phyloP scores from a whole-genome alignment of 2,888 invertebrate genomes.

The Melipona bicolor region DNA sequence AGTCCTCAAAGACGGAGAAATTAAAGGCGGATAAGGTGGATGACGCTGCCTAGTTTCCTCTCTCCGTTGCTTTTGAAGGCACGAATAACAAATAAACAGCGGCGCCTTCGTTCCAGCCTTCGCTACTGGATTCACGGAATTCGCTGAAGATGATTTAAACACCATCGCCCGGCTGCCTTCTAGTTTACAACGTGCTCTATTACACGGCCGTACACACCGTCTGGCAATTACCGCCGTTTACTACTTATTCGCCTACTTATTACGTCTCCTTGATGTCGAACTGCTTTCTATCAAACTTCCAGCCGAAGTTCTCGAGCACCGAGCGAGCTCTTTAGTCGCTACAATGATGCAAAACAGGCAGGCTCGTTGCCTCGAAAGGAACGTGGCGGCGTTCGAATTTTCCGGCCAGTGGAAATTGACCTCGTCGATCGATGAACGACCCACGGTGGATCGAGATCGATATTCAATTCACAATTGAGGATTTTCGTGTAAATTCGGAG shows the following conservation, averaged over 20 bases:
- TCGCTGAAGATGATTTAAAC: constrained; percentile 40
- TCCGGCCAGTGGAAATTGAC: too few relatives aligned
- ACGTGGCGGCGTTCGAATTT: too few relatives aligned
- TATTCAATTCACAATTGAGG: too few relatives aligned
- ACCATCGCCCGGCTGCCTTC: not conserved
- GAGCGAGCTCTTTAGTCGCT: too few relatives aligned
- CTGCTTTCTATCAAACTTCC: not conserved
- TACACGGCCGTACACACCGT: not conserved
- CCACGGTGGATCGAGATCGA: too few relatives aligned
- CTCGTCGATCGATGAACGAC: too few relatives aligned
- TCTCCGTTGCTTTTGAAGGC: constrained; percentile 27
- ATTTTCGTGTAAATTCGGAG: too few relatives aligned
- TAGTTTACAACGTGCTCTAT: constrained; percentile 14
- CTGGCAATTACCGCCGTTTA: not conserved
- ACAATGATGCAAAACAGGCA: too few relatives aligned
- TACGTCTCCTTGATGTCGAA: not conserved
- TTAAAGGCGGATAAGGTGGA: constrained; percentile 58
- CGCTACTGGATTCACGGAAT: constrained; percentile 51
- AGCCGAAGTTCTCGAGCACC: not conserved
- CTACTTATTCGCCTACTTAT: not conserved
- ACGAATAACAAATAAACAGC: constrained; percentile 67
- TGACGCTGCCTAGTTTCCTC: constrained; percentile 41
- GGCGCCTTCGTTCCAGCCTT: constrained; percentile 37
- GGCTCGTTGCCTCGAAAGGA: too few relatives aligned
- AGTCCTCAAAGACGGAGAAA: constrained; percentile 58